Percentiles rank a stretch among this genome's conserved stretches.
These are phyloP conservation scores for Leptocoma aspasia DNA, from an alignment of 2,113 vertebrate genomes.

Conservation along the genomic window DNA sequence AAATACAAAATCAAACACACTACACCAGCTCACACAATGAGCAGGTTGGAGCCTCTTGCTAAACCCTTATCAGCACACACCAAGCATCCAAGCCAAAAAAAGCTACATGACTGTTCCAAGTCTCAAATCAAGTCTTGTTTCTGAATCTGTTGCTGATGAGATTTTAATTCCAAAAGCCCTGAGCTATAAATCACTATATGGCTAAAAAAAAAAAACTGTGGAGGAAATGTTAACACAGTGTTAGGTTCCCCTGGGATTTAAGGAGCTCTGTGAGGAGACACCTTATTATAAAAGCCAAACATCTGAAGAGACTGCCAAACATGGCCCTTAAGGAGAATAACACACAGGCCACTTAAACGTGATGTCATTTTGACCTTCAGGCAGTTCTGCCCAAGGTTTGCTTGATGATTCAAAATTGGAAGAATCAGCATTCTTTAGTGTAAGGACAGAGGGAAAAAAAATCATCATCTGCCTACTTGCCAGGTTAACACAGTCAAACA, in stretches of 20 bases:
- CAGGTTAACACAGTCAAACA: not conserved
- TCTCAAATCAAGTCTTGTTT: not conserved
- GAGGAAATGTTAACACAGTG: not conserved
- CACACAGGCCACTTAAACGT: not conserved
- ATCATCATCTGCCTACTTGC: not conserved
- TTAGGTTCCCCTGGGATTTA: not conserved
- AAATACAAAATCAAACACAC: fast-evolving
- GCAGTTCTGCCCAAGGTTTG: not conserved
- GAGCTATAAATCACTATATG: not conserved
- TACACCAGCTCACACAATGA: not conserved
- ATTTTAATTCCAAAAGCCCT: not conserved
- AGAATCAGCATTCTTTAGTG: not conserved
- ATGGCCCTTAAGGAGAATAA: not conserved
- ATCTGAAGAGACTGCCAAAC: not conserved
- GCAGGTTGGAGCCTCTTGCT: not conserved
- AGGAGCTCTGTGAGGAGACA: not conserved
- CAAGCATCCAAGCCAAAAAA: not conserved
- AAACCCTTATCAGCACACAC: not conserved
- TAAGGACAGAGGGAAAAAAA: not conserved
- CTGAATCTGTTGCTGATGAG: not conserved
- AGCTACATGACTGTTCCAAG: not conserved
- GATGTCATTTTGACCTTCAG: not conserved
- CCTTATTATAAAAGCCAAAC: not conserved
- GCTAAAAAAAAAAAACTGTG: not conserved
- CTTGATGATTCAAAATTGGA: not conserved